Base-by-base conservation (phyloP, 2,113 vertebrate genomes). In the Pteronura brasiliensis region DNA sequence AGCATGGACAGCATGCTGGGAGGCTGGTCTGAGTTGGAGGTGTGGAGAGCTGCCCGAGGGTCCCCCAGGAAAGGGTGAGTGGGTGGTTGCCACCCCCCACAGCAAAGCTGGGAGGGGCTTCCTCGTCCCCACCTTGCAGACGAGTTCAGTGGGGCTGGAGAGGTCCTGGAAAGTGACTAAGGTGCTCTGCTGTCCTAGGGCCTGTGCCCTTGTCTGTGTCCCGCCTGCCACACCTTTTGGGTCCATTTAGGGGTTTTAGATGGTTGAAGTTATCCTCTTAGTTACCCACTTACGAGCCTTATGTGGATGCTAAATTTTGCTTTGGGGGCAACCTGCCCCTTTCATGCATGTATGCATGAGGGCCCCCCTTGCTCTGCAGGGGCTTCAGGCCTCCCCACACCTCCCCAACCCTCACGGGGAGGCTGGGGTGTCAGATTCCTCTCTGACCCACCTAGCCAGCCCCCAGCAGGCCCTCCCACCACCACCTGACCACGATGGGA, bases 141-240 rank as follows among this genome's bases (percentile, higher is more conserved):
- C 10, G 79, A 71, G 79, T n/a, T 31, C 55, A 49, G 52, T 72
- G 27, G 67, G 23, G 6, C 29, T 2, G 1, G 36, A 1, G 69
- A 39, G 57, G n/a, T 20, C 27, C 63, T 4, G 3, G 9, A 2
- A 2, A 63, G 77, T 18, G 39, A 42, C 14, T 25, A 77, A 36
- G 34, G 1, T 1, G 15, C 20, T 15, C 4, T 4, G 20, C 79
- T n/a, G 36, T 8, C 34, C 15, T 5, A 8, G 67, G 79, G 27
- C 20, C 11, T 15, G 12, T 0, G 1, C 6, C 42, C n/a, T 29
- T 1, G 18, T 39, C 36, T 21, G 11, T 4, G 21, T 4, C 65
- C 42, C 15, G 1, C 8, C 18, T 13, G 39, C 20, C 11, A 0
- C 59, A 39, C 18, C 42, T 18, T 63, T 6, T 8, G 29, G 59